phyloP scores from a whole-genome alignment of 2,888 invertebrate species.

The Volucella zonaria region DNA sequence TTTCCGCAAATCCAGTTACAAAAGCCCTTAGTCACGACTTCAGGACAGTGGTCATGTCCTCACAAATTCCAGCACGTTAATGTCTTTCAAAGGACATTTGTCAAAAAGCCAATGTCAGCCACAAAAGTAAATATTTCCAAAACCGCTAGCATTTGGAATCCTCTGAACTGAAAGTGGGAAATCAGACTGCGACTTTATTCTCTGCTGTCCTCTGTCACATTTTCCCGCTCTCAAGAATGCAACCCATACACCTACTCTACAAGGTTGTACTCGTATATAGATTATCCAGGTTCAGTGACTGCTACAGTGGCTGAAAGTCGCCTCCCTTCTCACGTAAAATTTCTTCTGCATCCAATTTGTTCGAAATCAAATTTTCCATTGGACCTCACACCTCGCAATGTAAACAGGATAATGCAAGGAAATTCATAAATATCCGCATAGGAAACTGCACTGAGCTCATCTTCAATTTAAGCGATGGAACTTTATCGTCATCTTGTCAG shows the following conservation, averaged over 20 bases:
- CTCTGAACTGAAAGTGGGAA: too few species aligned
- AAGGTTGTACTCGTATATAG: slow-evolving; percentile 16
- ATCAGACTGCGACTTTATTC: too few species aligned
- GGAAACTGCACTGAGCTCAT: slow-evolving; percentile 36
- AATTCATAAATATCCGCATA: slow-evolving; percentile 69
- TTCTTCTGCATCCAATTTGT: slow-evolving; percentile 56
- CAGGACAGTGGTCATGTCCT: too few species aligned
- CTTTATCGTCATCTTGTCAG: slow-evolving; percentile 21
- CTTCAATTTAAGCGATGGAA: background rate
- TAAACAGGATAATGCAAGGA: slow-evolving; percentile 49
- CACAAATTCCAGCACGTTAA: too few species aligned
- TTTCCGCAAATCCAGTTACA: too few species aligned
- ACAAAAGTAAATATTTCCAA: too few species aligned
- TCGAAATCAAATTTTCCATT: slow-evolving; percentile 51
- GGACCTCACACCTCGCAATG: slow-evolving; percentile 19
- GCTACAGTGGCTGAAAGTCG: background rate
- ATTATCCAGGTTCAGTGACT: slow-evolving; percentile 56
- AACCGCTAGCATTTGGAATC: too few species aligned
- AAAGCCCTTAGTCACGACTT: too few species aligned
- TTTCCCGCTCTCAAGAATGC: slow-evolving; percentile 1
- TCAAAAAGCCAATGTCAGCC: too few species aligned
- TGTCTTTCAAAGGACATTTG: too few species aligned
- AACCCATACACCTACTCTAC: background rate
- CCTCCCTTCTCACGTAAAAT: background rate
- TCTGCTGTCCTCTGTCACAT: too few species aligned